A percentile compares a stretch with the other conserved stretches of the same genome.
Conservation (phyloP, 1,140 invertebrate genomes). For the Tribolium madens region DNA sequence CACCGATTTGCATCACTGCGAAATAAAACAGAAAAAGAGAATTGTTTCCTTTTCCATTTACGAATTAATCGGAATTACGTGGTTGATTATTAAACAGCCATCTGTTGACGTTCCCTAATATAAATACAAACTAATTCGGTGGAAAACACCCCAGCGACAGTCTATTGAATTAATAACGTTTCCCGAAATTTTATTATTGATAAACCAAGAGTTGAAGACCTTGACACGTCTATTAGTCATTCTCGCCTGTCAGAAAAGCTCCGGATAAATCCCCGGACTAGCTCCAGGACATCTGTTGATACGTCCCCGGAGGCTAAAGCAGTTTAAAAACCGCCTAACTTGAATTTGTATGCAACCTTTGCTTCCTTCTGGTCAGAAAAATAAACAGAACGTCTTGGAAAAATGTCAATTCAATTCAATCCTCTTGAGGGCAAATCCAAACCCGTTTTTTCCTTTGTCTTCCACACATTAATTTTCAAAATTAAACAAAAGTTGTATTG, state of each 20-base stretch:
- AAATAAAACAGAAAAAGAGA: neutral
- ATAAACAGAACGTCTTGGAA: neutral
- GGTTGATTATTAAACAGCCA: slow-evolving; percentile 6
- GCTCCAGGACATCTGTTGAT: neutral
- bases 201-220: no score
- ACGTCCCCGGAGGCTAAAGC: neutral
- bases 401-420: neutral
- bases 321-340: neutral
- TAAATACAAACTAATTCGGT: slow-evolving; percentile 24
- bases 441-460: neutral
- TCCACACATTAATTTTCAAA: no score
- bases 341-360: neutral
- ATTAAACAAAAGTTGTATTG: no score
- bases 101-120: slow-evolving; percentile 22
- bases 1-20: neutral
- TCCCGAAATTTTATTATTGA: neutral
- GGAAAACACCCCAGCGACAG: neutral
- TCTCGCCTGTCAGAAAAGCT: neutral
- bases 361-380: neutral
- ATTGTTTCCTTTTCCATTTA: neutral
- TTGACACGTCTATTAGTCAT: neutral
- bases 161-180: slow-evolving; percentile 20
- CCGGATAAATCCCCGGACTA: neutral
- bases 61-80: slow-evolving; percentile 12
- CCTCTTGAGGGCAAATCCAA: neutral